Evolutionary conservation across 2,888 invertebrate species (phyloP).

Genomic region (Fragum whitleyi): DNA sequence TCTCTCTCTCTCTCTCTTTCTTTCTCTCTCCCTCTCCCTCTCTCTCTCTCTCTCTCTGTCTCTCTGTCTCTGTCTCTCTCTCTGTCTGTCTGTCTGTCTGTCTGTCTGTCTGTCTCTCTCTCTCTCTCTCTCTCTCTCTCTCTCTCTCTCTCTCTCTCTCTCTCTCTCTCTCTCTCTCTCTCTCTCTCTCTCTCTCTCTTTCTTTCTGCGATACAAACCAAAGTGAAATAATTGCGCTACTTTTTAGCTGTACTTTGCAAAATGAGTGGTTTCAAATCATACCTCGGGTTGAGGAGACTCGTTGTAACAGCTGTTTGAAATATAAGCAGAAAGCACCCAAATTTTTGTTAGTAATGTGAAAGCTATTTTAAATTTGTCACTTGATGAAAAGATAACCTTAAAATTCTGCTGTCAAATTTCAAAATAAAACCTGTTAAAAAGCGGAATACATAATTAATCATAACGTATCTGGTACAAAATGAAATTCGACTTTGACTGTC

Average conservation of each 20-base stretch:
- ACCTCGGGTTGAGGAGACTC: too few species aligned
- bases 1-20: neutral
- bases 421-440: constrained; percentile 1
- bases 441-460: constrained; percentile 1
- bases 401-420: constrained; percentile 1
- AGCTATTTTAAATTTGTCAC: neutral
- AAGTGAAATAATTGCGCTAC: too few species aligned
- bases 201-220: too few species aligned
- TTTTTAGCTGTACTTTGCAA: too few species aligned
- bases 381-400: neutral
- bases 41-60: neutral
- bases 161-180: neutral
- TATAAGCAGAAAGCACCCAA: too few species aligned
- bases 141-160: neutral
- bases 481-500: constrained; percentile 22
- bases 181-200: neutral
- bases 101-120: neutral
- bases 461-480: constrained; percentile 2
- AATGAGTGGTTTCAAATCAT: too few species aligned
- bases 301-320: too few species aligned
- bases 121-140: neutral
- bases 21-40: neutral
- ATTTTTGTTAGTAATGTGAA: neutral
- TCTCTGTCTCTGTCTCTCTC: neutral
- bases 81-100: neutral